Conservation (phyloP, 2,888 invertebrate species). For the Dryobotodes eremita region DNA sequence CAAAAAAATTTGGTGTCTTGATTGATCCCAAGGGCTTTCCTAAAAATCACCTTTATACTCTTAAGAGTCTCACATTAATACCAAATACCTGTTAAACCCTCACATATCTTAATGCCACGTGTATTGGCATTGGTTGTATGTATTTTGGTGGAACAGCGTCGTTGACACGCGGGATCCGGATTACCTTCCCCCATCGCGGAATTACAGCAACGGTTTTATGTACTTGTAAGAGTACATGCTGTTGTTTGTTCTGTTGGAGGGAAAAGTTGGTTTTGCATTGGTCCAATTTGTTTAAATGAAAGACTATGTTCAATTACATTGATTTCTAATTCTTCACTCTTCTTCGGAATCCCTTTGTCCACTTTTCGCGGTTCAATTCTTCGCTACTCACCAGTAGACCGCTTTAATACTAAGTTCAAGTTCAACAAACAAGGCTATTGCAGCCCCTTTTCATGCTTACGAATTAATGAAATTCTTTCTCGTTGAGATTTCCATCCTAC, state of each 20-base stretch:
- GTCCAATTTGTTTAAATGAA: not conserved
- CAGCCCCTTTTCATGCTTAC: not conserved
- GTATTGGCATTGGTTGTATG: constrained; percentile 39
- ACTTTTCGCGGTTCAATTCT: not conserved
- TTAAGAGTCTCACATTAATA: not conserved
- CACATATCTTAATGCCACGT: constrained; percentile 13
- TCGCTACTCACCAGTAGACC: not conserved
- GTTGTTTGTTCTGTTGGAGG: constrained; percentile 23
- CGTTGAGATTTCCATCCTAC: not conserved
- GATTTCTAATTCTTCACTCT: not conserved
- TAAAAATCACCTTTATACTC: not conserved
- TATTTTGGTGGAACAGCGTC: constrained; percentile 45
- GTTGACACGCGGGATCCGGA: constrained; percentile 67
- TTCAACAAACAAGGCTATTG: not conserved
- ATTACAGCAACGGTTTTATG: constrained; percentile 54
- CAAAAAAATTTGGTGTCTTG: not conserved
- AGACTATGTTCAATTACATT: not conserved
- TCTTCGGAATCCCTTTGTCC: not conserved
- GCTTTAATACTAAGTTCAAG: not conserved
- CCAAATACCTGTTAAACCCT: not conserved
- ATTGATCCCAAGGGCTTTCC: not conserved
- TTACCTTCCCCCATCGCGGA: constrained; percentile 59
- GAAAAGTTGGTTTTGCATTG: not conserved
- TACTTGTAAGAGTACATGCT: constrained; percentile 14
- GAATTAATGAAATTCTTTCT: not conserved